Conservation (phyloP, 2,113 vertebrate species). For the Setophaga coronata region DNA sequence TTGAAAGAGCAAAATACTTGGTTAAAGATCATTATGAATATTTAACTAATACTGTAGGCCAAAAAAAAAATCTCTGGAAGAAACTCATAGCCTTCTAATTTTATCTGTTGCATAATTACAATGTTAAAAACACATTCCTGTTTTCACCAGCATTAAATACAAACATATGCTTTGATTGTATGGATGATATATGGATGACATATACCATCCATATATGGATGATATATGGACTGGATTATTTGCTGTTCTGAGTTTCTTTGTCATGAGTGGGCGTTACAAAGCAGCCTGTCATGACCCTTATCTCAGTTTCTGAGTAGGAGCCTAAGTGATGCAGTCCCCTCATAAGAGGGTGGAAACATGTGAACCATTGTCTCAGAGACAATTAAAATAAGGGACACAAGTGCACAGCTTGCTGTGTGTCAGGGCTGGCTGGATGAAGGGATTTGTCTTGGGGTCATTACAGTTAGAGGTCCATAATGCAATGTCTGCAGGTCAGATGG, state of each 20-base stretch:
- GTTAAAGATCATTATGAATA: not conserved
- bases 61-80: not conserved
- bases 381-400: not conserved
- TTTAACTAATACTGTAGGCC: not conserved
- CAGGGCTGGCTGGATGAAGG: not conserved
- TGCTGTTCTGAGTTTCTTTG: not conserved
- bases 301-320: not conserved
- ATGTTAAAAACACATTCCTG: not conserved
- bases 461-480: not conserved
- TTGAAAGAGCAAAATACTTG: not conserved
- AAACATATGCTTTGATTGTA: not conserved
- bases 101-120: not conserved
- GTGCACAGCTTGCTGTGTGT: not conserved
- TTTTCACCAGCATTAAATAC: not conserved
- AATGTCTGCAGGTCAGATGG: not conserved
- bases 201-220: not conserved
- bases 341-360: fast-evolving
- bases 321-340: not conserved
- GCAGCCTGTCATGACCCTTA: not conserved
- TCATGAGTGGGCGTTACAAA: not conserved
- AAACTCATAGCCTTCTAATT: not conserved
- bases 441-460: not conserved
- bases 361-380: not conserved
- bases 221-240: not conserved
- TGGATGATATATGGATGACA: not conserved